Conservation (phyloP, 2,888 invertebrate species). For the Fragum sueziense region DNA sequence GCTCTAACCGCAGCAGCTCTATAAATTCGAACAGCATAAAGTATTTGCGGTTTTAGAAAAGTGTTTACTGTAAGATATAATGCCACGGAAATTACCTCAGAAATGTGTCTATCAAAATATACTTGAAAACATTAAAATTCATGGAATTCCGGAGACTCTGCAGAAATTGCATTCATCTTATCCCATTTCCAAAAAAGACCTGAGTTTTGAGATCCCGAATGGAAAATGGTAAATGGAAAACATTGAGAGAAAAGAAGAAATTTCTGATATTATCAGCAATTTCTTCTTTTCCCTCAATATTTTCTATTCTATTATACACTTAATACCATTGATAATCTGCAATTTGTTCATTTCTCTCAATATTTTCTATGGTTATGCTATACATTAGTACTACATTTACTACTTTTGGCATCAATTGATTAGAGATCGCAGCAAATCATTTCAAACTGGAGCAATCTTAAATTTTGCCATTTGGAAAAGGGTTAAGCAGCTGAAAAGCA, state of each 20-base stretch:
- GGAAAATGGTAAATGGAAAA: background rate
- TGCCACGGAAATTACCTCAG: background rate
- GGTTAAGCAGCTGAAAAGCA: no score
- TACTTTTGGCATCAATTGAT: no score
- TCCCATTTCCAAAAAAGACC: no score
- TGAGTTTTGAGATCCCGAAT: background rate
- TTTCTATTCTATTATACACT: background rate
- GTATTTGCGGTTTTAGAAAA: no score
- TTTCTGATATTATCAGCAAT: background rate
- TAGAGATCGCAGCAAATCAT: no score
- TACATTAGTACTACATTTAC: background rate
- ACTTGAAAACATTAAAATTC: slow-evolving; percentile 15
- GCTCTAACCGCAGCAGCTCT: no score
- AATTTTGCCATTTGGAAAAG: no score
- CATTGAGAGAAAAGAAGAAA: slow-evolving; percentile 7
- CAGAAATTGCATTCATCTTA: background rate
- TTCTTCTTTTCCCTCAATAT: slow-evolving; percentile 11
- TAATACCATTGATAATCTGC: background rate
- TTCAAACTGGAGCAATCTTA: no score
- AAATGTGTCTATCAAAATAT: slow-evolving; percentile 5
- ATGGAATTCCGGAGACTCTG: background rate
- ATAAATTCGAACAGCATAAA: no score
- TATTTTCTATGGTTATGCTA: background rate
- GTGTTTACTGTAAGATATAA: no score
- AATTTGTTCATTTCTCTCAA: background rate